Evolutionary conservation across 2,113 vertebrate species (phyloP).

Genomic region (Ochotona princeps): DNA sequence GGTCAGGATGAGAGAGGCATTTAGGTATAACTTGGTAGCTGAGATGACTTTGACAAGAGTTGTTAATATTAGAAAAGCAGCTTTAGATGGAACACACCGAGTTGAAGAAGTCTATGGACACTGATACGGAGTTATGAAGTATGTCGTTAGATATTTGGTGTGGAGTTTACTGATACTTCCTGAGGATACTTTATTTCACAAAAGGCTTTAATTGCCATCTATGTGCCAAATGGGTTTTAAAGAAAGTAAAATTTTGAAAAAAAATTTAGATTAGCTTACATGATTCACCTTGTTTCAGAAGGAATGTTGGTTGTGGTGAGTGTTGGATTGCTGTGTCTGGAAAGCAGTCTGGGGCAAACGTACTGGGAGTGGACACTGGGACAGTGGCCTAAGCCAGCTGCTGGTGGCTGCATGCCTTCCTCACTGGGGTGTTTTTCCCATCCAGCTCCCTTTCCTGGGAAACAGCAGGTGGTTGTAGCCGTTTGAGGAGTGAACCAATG

Average conservation of each 20-base stretch:
- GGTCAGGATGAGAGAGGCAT: background rate
- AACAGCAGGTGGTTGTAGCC: too few species aligned
- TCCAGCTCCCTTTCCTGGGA: too few species aligned
- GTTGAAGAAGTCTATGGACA: background rate
- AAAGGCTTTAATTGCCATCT: background rate
- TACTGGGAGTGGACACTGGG: background rate
- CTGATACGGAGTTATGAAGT: background rate
- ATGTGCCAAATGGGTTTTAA: background rate
- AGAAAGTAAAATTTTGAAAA: slow-evolving; percentile 40
- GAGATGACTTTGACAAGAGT: background rate
- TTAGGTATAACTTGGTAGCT: background rate
- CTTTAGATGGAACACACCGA: background rate
- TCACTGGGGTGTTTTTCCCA: too few species aligned
- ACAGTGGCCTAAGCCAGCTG: too few species aligned
- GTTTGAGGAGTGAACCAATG: too few species aligned
- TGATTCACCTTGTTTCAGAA: slow-evolving; percentile 11
- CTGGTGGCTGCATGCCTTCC: too few species aligned
- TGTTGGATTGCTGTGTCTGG: slow-evolving; percentile 5
- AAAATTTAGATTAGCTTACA: slow-evolving; percentile 2
- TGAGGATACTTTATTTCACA: background rate
- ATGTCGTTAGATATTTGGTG: background rate
- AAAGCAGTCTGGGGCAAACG: slow-evolving; percentile 30
- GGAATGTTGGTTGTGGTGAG: background rate
- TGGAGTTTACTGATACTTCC: background rate
- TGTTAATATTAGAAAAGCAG: background rate